Evolutionary conservation across 2,113 vertebrate species (phyloP).

Genomic region (Narcine bancroftii): DNA sequence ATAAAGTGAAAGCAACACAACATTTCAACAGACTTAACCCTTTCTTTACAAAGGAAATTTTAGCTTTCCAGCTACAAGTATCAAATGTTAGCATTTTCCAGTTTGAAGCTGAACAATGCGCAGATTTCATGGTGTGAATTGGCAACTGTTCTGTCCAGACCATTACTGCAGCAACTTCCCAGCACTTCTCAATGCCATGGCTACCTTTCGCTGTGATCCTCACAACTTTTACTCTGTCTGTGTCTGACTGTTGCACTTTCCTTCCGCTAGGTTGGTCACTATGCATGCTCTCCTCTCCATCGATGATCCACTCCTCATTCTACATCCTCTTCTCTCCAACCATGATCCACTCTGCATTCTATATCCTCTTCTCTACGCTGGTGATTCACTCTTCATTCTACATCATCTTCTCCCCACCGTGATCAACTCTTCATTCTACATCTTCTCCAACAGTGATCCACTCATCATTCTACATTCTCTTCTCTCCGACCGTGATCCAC

Average conservation of each 20-base stretch:
- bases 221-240: background rate
- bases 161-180: background rate
- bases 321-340: too few species aligned
- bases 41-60: background rate
- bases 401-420: background rate
- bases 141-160: background rate
- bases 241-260: background rate
- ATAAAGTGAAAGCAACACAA: background rate
- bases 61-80: too few species aligned
- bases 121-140: background rate
- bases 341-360: too few species aligned
- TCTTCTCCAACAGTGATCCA: too few species aligned
- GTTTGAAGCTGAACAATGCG: background rate
- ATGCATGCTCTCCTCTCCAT: too few species aligned
- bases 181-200: background rate
- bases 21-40: background rate
- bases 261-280: background rate
- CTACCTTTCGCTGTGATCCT: background rate
- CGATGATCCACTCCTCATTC: too few species aligned
- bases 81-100: background rate
- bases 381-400: too few species aligned
- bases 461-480: too few species aligned
- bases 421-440: background rate
- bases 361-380: too few species aligned
- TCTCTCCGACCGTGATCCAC: too few species aligned